A percentile compares a stretch with the other conserved stretches of the same genome.
Evolutionary conservation across 2,113 vertebrate genomes (phyloP).

Genomic region (Elachura formosa): DNA sequence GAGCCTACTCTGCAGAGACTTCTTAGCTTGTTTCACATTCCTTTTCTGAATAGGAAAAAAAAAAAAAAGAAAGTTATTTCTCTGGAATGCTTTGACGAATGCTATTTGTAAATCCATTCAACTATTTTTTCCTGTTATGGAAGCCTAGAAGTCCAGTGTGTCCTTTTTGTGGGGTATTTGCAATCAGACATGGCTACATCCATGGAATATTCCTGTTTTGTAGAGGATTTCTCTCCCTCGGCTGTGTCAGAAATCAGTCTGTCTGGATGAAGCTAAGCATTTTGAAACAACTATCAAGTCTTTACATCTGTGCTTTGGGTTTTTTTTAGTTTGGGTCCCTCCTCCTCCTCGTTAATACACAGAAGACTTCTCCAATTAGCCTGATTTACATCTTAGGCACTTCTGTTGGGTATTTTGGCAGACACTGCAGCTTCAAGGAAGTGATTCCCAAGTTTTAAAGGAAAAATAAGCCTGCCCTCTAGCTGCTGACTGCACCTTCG

Average conservation of each 20-base stretch:
- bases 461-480: constrained; percentile 52
- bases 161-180: not conserved
- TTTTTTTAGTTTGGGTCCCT: not conserved
- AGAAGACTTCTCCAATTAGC: not conserved
- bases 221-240: not conserved
- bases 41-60: not conserved
- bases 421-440: not conserved
- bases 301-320: not conserved
- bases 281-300: not conserved
- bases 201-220: not conserved
- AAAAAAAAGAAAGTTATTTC: not conserved
- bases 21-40: not conserved
- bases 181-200: not conserved
- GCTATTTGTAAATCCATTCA: not conserved
- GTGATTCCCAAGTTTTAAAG: not conserved
- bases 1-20: not conserved
- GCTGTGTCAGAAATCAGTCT: not conserved
- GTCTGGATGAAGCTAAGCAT: not conserved
- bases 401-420: not conserved
- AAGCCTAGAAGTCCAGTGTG: not conserved
- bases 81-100: not conserved
- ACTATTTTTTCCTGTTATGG: not conserved
- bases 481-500: not conserved
- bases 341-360: not conserved
- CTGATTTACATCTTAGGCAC: not conserved